Conservation (phyloP, 2,888 invertebrate genomes). For the Auanema freiburgensis region DNA sequence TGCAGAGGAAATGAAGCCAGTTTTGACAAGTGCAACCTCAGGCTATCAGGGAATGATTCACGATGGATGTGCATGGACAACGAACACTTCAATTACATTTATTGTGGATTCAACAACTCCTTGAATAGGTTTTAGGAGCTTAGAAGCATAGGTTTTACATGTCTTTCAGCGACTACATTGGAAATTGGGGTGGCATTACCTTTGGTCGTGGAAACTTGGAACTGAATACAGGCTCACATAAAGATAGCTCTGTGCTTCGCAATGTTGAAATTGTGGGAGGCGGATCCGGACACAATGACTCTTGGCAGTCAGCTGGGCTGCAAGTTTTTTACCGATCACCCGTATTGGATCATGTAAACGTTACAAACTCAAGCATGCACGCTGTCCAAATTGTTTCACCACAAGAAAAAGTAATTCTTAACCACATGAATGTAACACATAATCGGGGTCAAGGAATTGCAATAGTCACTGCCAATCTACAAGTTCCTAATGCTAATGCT, state of each 20-base stretch:
- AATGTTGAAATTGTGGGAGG: slow-evolving; percentile 82
- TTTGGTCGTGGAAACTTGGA: slow-evolving; percentile 65
- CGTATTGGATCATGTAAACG: slow-evolving; percentile 77
- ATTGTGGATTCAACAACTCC: slow-evolving; percentile 75
- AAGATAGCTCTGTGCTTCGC: slow-evolving; percentile 74
- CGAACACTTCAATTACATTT: slow-evolving; percentile 83
- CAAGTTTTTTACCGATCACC: slow-evolving; percentile 88
- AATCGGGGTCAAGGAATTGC: slow-evolving; percentile 88
- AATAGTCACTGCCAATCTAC: slow-evolving; percentile 81
- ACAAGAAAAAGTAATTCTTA: slow-evolving; percentile 44
- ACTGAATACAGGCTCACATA: slow-evolving; percentile 23
- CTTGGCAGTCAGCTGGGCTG: slow-evolving; percentile 76
- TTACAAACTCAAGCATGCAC: slow-evolving; percentile 77
- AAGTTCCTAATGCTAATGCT: slow-evolving; percentile 37
- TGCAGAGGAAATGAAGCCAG: slow-evolving; percentile 74
- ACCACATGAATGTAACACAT: slow-evolving; percentile 66
- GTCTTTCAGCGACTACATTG: slow-evolving; percentile 67
- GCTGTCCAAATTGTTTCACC: slow-evolving; percentile 74
- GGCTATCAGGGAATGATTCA: slow-evolving; percentile 50
- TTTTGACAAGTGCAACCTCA: slow-evolving; percentile 42
- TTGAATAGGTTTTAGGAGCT: slow-evolving; percentile 65
- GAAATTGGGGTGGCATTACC: slow-evolving; percentile 94
- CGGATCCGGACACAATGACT: slow-evolving; percentile 91
- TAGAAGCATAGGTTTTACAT: slow-evolving; percentile 2
- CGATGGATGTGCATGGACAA: slow-evolving; percentile 78